Evolutionary conservation across 2,888 invertebrate species (phyloP), one percentile per base, ranked within the genome.

Genomic region (Eucera pruinosa): DNA sequence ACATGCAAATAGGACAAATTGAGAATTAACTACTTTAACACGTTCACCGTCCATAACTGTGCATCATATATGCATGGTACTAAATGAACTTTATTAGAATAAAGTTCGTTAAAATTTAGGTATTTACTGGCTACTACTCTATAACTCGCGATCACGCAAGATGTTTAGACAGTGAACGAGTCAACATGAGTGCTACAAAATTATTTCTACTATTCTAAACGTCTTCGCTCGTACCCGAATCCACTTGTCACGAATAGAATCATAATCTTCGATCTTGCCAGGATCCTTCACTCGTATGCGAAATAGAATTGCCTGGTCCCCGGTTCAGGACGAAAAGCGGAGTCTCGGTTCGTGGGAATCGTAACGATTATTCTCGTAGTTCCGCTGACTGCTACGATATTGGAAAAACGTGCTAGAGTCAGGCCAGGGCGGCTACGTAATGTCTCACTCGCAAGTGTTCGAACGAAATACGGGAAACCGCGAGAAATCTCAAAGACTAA

Each of bases 321-420:
- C 39, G 69, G 47, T 54, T 23, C n/a, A 30, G 67, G 36, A 64
- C 66, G 67, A 70, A 54, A 74, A 47, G 18, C 68, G 52, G 48
- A 66, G 45, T 76, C 69, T 78, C 72, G 61, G 30, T 47, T 23
- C 57, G 36, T 20, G 45, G 58, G 62, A 48, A 64, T 66, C 76
- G 81, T 81, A 84, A 79, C 73, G 79, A 84, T 84, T 79, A 79
- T 66, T 81, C 76, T 45, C 50, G 18, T 48, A 41, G 66, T 84
- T 76, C 57, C 67, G 82, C 76, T 79, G 81, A 81, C 79, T 84
- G 81, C 20, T 64, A 58, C 76, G 45, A 66, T 71, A 76, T 76
- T 65, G 70, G 76, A 55, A 73, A 74, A 75, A 79, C 60, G 64
- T 81, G 73, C 70, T 65, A 30, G 23, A 81, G 73, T 84, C 73